Conservation (phyloP, 92 coral and sea anemone genomes). For the Umimayanthus chanpuru region DNA sequence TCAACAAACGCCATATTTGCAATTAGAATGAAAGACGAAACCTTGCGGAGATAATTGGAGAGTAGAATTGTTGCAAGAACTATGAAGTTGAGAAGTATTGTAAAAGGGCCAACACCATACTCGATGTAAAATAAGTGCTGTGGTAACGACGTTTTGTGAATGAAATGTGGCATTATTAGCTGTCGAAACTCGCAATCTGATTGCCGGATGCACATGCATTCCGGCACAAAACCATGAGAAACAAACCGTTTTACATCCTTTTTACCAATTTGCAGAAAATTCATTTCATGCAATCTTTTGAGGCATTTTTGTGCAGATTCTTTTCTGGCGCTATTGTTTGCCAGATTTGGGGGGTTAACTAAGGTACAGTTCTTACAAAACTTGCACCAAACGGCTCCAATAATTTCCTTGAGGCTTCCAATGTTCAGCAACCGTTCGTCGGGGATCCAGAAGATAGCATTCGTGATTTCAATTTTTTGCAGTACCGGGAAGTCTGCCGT, state of each 20-base stretch:
- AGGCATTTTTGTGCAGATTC: conserved; percentile 60
- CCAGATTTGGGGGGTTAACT: conserved; percentile 49
- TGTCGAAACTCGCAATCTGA: conserved; percentile 81
- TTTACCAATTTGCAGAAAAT: conserved; percentile 60
- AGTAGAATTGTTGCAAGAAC: conserved; percentile 49
- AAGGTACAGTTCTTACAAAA: conserved; percentile 72
- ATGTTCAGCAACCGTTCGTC: conserved; percentile 57
- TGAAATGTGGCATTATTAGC: conserved; percentile 70
- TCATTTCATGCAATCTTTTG: conserved; percentile 47
- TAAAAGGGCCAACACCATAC: conserved; percentile 63
- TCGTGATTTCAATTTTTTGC: conserved; percentile 64
- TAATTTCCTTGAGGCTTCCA: conserved; percentile 64
- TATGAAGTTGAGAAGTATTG: conserved; percentile 60
- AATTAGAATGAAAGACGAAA: conserved; percentile 63
- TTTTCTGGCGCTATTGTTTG: conserved; percentile 53
- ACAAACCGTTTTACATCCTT: conserved; percentile 64
- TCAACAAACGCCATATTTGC: conserved; percentile 67
- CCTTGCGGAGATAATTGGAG: conserved; percentile 51
- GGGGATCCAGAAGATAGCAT: conserved; percentile 75
- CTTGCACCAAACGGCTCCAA: conserved; percentile 77
- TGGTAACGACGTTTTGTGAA: conserved; percentile 54
- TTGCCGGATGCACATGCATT: conserved; percentile 74
- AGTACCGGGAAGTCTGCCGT: conserved; percentile 57
- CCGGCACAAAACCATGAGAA: conserved; percentile 60
- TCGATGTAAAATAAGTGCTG: conserved; percentile 66